These are phyloP conservation scores for Cranoglanis bouderius DNA, from an alignment of 2,113 vertebrate genomes.

Conservation along the genomic window DNA sequence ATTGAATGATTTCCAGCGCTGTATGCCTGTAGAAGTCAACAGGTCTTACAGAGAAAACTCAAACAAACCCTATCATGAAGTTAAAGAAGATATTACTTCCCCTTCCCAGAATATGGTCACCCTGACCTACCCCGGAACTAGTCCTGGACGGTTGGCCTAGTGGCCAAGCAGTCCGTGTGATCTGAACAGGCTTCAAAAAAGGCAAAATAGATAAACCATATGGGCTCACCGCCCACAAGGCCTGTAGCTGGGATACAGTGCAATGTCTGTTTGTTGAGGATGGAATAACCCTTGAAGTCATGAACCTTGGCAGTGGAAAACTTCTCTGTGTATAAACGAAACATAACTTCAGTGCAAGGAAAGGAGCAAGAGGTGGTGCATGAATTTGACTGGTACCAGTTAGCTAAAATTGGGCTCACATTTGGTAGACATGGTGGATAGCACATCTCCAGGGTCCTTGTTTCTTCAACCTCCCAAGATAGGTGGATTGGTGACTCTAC, in stretches of 20 bases:
- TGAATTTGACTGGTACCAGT: background rate
- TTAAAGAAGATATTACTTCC: background rate
- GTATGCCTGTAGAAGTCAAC: background rate
- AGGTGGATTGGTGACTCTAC: background rate
- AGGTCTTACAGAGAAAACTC: background rate
- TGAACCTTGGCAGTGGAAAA: background rate
- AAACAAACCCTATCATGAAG: background rate
- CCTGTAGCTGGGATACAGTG: background rate
- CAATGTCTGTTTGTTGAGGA: background rate
- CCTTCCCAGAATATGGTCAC: too few relatives aligned
- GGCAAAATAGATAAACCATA: background rate
- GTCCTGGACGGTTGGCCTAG: background rate
- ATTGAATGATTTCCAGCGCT: background rate
- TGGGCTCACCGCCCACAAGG: too few relatives aligned
- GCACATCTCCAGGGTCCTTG: background rate
- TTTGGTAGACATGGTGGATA: background rate
- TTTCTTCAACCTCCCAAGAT: background rate
- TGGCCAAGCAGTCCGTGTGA: background rate
- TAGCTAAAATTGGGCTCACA: background rate
- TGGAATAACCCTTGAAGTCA: background rate
- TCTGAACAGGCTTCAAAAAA: background rate
- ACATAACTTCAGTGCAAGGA: background rate
- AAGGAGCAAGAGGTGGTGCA: background rate
- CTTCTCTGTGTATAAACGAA: background rate
- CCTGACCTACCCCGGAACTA: background rate